Evolutionary conservation across 2,888 invertebrate species (phyloP).

Genomic region (Drosophila austrosaltans): DNA sequence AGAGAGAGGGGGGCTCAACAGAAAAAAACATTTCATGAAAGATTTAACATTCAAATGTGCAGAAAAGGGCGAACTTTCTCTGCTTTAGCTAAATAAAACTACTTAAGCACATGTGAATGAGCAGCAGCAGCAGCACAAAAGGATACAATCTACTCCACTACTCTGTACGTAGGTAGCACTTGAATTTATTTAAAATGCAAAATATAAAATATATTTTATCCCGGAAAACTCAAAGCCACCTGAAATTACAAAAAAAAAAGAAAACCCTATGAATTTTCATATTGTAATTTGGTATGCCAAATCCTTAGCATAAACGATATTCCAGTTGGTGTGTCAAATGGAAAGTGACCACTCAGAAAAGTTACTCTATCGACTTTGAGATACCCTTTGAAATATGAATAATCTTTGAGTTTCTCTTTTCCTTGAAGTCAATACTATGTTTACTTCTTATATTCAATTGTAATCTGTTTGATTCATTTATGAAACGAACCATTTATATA

Average conservation of each 20-base stretch:
- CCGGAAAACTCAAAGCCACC: neutral
- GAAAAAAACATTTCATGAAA: conserved; percentile 80
- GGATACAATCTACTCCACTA: conserved; percentile 36
- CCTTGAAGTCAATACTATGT: too few species aligned
- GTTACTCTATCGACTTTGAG: neutral
- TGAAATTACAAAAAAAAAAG: conserved; percentile 22
- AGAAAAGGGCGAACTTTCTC: conserved; percentile 46
- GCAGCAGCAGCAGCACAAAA: conserved; percentile 56
- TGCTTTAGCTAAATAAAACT: conserved; percentile 76
- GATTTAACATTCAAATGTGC: conserved; percentile 83
- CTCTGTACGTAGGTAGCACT: conserved; percentile 18
- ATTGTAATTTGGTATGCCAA: conserved; percentile 54
- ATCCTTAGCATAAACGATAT: conserved; percentile 19
- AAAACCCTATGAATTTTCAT: conserved; percentile 70
- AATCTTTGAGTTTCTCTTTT: neutral
- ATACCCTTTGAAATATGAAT: neutral
- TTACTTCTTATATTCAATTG: too few species aligned
- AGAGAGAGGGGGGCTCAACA: neutral
- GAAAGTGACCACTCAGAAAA: conserved; percentile 38
- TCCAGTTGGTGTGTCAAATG: conserved; percentile 3
- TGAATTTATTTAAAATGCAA: conserved; percentile 48
- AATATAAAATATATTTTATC: conserved; percentile 36
- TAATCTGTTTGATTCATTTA: too few species aligned
- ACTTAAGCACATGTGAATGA: conserved; percentile 79
- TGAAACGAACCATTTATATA: too few species aligned